Evolutionary conservation across 2,888 invertebrate species (phyloP).

Genomic region (Mesopsocus fuscifrons): DNA sequence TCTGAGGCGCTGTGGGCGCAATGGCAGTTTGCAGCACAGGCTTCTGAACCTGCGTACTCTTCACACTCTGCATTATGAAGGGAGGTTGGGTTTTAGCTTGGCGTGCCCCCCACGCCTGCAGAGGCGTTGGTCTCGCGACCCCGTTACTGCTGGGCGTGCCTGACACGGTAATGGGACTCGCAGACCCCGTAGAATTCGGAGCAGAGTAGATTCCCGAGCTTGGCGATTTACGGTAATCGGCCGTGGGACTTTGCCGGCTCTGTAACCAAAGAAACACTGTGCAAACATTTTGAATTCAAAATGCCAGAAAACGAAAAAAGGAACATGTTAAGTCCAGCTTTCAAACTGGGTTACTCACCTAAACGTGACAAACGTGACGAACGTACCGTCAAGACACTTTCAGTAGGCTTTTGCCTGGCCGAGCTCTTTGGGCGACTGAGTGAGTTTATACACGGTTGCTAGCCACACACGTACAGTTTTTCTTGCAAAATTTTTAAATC

Average conservation of each 20-base stretch:
- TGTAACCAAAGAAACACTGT: neutral
- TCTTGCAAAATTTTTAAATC: too few species aligned
- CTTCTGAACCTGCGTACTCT: constrained; percentile 88
- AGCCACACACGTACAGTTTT: too few species aligned
- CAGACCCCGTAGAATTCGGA: constrained; percentile 62
- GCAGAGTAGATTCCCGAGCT: constrained; percentile 75
- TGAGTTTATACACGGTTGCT: too few species aligned
- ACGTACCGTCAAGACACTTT: too few species aligned
- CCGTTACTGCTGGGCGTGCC: constrained; percentile 34
- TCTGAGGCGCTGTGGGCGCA: constrained; percentile 65
- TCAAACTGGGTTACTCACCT: too few species aligned
- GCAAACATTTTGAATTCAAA: too few species aligned
- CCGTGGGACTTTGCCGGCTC: constrained; percentile 16
- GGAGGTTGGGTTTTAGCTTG: constrained; percentile 83
- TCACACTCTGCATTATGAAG: constrained; percentile 92
- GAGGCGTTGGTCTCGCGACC: constrained; percentile 57
- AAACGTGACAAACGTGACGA: too few species aligned
- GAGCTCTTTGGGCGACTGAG: too few species aligned
- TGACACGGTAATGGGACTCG: constrained; percentile 60
- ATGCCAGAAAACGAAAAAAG: too few species aligned
- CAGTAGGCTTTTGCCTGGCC: too few species aligned
- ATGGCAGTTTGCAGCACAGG: constrained; percentile 89
- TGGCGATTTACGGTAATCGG: constrained; percentile 67
- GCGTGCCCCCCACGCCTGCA: constrained; percentile 66
- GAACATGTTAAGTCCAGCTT: too few species aligned